Conservation (phyloP, 2,888 invertebrate species). For the Harmothoe impar region DNA sequence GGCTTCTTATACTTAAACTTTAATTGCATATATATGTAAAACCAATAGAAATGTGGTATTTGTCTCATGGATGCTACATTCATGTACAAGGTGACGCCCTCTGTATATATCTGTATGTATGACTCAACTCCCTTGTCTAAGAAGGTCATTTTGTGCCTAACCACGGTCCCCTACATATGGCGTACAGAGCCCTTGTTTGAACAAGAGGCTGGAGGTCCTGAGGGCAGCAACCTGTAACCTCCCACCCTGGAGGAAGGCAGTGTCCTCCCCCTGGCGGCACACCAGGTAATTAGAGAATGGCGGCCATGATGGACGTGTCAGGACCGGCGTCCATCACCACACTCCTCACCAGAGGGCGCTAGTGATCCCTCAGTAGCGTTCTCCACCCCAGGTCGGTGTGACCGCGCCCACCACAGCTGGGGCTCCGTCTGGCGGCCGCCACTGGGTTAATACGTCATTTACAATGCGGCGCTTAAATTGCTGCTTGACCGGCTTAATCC, state of each 20-base stretch:
- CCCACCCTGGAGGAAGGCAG: neutral
- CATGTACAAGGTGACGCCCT: too few species aligned
- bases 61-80: too few species aligned
- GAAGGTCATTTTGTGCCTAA: too few species aligned
- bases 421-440: neutral
- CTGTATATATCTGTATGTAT: too few species aligned
- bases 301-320: neutral
- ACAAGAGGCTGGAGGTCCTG: neutral
- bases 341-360: neutral
- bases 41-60: too few species aligned
- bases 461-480: neutral
- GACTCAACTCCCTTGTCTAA: too few species aligned
- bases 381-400: neutral
- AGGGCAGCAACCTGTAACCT: neutral
- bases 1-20: too few species aligned
- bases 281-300: neutral
- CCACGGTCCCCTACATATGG: too few species aligned
- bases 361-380: neutral
- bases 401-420: neutral
- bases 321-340: neutral
- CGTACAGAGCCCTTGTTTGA: neutral
- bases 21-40: too few species aligned
- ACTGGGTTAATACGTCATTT: neutral
- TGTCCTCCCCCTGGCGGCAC: neutral
- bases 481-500: constrained; percentile 15